Percentiles rank a stretch among this genome's conserved stretches.
These are phyloP conservation scores for Ardeotis arabs DNA, from an alignment of 2,113 vertebrate genomes.

Conservation along the genomic window DNA sequence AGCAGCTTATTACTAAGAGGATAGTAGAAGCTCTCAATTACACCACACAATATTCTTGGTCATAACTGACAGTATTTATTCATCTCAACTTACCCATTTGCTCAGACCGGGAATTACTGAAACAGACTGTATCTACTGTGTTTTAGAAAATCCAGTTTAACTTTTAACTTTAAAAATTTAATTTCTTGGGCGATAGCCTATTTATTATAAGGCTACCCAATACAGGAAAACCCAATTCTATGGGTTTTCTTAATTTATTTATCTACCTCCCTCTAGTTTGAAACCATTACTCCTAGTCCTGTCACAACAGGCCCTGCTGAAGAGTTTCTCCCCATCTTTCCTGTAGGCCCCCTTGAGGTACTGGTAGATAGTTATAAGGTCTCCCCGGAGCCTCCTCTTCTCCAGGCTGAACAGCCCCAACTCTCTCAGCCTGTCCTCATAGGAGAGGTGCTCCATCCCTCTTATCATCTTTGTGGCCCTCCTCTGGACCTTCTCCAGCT, in stretches of 20 bases:
- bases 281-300: too few species aligned
- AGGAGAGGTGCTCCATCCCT: too few species aligned
- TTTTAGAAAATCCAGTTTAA: not conserved
- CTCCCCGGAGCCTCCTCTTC: too few species aligned
- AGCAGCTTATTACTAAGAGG: not conserved
- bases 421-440: too few species aligned
- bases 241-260: not conserved
- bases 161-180: not conserved
- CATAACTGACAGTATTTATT: not conserved
- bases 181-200: not conserved
- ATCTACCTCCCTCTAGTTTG: too few species aligned
- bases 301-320: too few species aligned
- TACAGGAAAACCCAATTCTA: rapidly evolving
- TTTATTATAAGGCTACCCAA: not conserved
- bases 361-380: too few species aligned
- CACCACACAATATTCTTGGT: not conserved
- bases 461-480: too few species aligned
- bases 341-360: too few species aligned
- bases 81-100: not conserved
- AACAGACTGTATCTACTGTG: not conserved
- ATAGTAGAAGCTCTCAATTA: not conserved
- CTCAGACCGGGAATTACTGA: not conserved
- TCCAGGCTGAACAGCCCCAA: too few species aligned
- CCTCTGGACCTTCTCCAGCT: too few species aligned
- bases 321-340: too few species aligned